phyloP scores from a whole-genome alignment of 92 coral and sea anemone species.

The Bergia puertoricense region DNA sequence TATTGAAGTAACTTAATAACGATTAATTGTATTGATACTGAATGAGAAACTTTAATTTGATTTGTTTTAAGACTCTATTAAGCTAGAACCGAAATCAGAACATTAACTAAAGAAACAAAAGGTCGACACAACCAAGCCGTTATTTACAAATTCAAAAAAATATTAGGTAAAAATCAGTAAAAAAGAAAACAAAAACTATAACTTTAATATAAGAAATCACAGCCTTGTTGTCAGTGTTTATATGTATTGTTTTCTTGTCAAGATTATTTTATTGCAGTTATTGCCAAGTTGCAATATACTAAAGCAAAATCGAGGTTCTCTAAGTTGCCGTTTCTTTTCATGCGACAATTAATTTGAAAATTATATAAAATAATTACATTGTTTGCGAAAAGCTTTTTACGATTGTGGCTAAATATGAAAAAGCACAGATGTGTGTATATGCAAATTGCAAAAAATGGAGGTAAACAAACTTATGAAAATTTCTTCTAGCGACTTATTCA shows the following conservation, averaged over 20 bases:
- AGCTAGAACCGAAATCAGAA: not conserved
- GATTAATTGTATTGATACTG: not conserved
- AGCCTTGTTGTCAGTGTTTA: not conserved
- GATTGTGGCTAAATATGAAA: not conserved
- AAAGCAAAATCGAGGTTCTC: not conserved
- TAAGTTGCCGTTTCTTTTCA: not conserved
- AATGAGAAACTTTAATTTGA: not conserved
- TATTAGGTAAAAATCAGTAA: not conserved
- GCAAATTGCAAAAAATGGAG: not conserved
- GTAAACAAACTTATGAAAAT: not conserved
- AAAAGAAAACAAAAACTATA: not conserved
- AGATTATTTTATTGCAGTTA: not conserved
- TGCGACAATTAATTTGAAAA: not conserved
- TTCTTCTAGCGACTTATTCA: not conserved
- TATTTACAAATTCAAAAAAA: no score
- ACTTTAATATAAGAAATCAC: no score
- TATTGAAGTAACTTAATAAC: no score
- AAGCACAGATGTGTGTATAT: not conserved
- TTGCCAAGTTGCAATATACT: not conserved
- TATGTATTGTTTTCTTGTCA: not conserved
- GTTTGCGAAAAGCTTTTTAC: not conserved
- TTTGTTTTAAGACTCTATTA: not conserved
- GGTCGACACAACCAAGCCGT: not conserved
- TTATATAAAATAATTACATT: no score
- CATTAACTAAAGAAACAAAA: not conserved